These are phyloP conservation scores for Samia ricini DNA, from an alignment of 1,140 invertebrate genomes.

Conservation along the genomic window DNA sequence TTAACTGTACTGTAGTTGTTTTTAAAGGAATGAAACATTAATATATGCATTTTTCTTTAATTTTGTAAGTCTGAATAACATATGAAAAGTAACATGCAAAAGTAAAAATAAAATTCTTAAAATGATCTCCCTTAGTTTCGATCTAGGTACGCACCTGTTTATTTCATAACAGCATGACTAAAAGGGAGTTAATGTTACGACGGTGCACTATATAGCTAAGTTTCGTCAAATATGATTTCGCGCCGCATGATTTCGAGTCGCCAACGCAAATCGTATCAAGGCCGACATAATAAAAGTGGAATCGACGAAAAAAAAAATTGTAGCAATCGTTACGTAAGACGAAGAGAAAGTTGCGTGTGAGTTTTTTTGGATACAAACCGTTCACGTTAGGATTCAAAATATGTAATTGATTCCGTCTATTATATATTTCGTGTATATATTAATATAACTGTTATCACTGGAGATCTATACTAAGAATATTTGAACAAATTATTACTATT, in stretches of 20 bases:
- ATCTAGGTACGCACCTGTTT: not conserved
- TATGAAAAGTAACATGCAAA: too few species aligned
- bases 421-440: too few species aligned
- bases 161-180: constrained; percentile 44
- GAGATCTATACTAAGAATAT: too few species aligned
- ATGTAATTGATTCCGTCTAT: not conserved
- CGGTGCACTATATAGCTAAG: constrained; percentile 30
- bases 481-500: too few species aligned
- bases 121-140: not conserved
- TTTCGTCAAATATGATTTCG: constrained; percentile 51
- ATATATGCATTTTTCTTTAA: too few species aligned
- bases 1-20: too few species aligned
- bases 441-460: too few species aligned
- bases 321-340: constrained; percentile 48
- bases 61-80: too few species aligned
- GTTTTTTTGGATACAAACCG: constrained; percentile 36
- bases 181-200: constrained; percentile 33
- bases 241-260: constrained; percentile 40
- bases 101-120: not conserved
- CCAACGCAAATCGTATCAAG: constrained; percentile 48
- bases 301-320: constrained; percentile 40
- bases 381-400: constrained; percentile 13
- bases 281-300: constrained; percentile 44
- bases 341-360: constrained; percentile 50
- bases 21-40: too few species aligned